Conservation (phyloP, 2,797 vertebrate species). For the Intellagama lesueurii region DNA sequence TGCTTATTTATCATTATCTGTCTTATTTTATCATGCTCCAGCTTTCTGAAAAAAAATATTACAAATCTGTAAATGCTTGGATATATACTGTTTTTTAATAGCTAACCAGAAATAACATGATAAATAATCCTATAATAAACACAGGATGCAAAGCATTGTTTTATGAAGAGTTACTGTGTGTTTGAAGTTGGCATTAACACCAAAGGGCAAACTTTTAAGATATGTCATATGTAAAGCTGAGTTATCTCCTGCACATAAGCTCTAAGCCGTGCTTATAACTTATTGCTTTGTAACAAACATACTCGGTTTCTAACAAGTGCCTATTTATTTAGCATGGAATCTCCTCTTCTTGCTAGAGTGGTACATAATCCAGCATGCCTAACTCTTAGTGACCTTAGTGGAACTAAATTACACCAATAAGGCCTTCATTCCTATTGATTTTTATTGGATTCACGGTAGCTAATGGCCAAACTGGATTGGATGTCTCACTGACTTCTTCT, state of each 20-base stretch:
- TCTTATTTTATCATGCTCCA: constrained; percentile 77
- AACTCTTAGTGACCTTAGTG: not conserved
- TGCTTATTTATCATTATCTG: constrained; percentile 79
- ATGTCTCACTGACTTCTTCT: not conserved
- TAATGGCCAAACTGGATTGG: not conserved
- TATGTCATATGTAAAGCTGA: constrained; percentile 49
- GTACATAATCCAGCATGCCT: not conserved
- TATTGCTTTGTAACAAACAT: not conserved
- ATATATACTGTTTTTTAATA: constrained; percentile 71
- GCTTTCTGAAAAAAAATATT: constrained; percentile 65
- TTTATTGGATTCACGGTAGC: not conserved
- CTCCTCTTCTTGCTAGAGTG: constrained; percentile 6
- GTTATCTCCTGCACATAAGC: constrained; percentile 50
- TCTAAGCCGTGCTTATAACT: constrained; percentile 42
- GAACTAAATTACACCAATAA: not conserved
- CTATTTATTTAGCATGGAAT: constrained; percentile 25
- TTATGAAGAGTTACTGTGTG: constrained; percentile 38
- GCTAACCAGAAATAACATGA: constrained; percentile 67
- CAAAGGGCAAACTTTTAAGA: constrained; percentile 58
- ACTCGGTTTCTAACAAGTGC: constrained; percentile 51
- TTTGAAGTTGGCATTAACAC: constrained; percentile 64
- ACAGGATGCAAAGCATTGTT: constrained; percentile 59
- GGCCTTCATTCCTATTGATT: not conserved
- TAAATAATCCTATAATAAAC: constrained; percentile 70
- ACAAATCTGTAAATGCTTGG: constrained; percentile 70